Conservation (phyloP, 2,797 vertebrate genomes). For the Hydrolagus colliei region DNA sequence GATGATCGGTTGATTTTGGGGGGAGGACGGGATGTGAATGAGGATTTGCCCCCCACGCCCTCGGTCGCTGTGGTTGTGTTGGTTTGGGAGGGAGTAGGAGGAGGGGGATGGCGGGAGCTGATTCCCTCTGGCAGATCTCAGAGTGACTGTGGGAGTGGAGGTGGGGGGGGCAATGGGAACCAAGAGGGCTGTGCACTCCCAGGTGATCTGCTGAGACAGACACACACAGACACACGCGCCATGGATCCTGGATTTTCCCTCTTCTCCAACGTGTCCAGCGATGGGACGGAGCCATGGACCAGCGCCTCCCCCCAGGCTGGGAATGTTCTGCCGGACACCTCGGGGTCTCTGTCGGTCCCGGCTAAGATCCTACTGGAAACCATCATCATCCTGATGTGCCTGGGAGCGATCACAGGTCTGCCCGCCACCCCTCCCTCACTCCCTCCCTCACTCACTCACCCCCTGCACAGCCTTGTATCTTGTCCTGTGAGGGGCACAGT, state of each 20-base stretch:
- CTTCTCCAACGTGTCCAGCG: background rate
- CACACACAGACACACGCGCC: background rate
- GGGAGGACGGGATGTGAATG: no score
- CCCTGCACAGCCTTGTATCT: background rate
- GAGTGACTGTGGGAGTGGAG: background rate
- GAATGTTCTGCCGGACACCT: background rate
- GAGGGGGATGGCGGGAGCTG: background rate
- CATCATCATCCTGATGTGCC: conserved; percentile 35
- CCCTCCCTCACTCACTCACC: no score
- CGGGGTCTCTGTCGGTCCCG: background rate
- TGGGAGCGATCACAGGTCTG: conserved; percentile 34
- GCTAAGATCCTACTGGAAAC: conserved; percentile 19
- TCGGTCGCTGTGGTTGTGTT: background rate
- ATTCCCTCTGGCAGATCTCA: background rate
- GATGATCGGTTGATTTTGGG: background rate
- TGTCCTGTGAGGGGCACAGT: no score
- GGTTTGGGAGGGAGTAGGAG: background rate
- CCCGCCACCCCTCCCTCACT: background rate
- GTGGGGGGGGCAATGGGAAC: background rate
- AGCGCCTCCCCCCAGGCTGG: background rate
- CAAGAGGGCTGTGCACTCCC: background rate
- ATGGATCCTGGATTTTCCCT: background rate
- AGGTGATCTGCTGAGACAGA: background rate
- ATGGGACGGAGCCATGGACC: background rate
- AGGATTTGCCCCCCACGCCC: background rate